Base-by-base conservation (phyloP, 2,113 vertebrate species). In the Orientallactaga bullata region DNA sequence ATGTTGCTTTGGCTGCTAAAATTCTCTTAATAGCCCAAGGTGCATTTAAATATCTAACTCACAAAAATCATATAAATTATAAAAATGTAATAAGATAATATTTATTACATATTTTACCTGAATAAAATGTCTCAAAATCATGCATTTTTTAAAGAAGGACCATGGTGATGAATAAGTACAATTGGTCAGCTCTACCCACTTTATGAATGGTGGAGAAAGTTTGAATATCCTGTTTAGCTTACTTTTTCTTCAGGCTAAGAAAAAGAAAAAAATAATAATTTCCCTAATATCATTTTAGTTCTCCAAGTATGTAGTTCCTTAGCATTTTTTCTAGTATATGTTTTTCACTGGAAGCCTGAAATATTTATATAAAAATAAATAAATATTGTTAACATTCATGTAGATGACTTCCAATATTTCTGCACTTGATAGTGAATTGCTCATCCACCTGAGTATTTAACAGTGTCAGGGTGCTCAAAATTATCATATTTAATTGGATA, bases 401-500 rank as follows among this genome's bases (percentile, higher is more conserved):
- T 90, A 97, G 97, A 98, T 96, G 96, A 98, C 86, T 97, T 98
- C 95, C 97, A 98, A 98, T 98, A 98, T 98, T 98, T 98, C 96
- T 97, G 95, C 95, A 98, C 98, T 98, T 98, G 97, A 98, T 95
- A 83, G 97, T 98, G 98, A 98, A 98, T 98, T 98, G 98, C 98
- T 98, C 98, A 96, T 98, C 98, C 97, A 98, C 98, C 98, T 98
- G 98, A 98, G 98, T 98, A 97, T 98, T 98, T 98, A 98, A 98
- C 97, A 97, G 94, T 98, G 96, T 98, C 98, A 97, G n/a, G 97
- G 93, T 97, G 97, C 96, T 98, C 97, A 98, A 97, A 97, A 98
- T 98, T 98, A 98, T 98, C 98, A 98, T 98, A 98, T 98, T 98
- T 98, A 98, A 98, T 98, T 98, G 98, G 98, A 98, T 97, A 98